Evolutionary conservation across 1,140 invertebrate species (phyloP).

Genomic region (Neelides sp.): DNA sequence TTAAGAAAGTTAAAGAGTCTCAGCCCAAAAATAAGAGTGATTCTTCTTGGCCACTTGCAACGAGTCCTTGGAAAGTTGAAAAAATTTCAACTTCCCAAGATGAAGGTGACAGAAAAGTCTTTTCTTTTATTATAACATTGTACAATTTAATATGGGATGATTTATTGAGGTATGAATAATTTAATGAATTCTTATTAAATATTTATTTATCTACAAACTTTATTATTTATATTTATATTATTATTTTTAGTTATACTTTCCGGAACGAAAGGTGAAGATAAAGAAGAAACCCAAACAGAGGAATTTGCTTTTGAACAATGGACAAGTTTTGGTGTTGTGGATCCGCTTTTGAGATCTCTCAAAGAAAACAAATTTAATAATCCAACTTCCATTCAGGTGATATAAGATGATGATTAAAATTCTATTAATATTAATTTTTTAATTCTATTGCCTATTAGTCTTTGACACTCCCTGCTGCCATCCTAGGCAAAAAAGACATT

Average conservation of each 20-base stretch:
- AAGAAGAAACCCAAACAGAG: not conserved
- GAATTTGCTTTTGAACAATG: conserved; percentile 49
- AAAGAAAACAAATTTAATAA: conserved; percentile 57
- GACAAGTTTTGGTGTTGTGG: conserved; percentile 54
- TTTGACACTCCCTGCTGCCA: conserved; percentile 65
- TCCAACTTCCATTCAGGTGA: conserved; percentile 68
- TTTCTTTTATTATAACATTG: no score
- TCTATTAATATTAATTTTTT: conserved; percentile 12
- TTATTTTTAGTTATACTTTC: not conserved
- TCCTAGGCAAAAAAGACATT: conserved; percentile 73
- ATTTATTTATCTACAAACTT: no score
- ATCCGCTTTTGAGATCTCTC: conserved; percentile 57
- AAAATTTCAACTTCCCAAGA: no score
- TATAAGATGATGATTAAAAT: not conserved
- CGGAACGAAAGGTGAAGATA: not conserved
- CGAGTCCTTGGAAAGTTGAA: no score
- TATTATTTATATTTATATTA: not conserved
- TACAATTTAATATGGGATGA: no score
- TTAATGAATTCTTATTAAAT: no score
- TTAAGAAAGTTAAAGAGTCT: no score
- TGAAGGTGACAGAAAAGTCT: no score
- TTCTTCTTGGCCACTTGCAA: no score
- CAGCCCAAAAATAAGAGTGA: no score
- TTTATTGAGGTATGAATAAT: no score
- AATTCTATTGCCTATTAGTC: conserved; percentile 46